Conservation (phyloP, 2,797 vertebrate species). For the Threskiornis aethiopicus region DNA sequence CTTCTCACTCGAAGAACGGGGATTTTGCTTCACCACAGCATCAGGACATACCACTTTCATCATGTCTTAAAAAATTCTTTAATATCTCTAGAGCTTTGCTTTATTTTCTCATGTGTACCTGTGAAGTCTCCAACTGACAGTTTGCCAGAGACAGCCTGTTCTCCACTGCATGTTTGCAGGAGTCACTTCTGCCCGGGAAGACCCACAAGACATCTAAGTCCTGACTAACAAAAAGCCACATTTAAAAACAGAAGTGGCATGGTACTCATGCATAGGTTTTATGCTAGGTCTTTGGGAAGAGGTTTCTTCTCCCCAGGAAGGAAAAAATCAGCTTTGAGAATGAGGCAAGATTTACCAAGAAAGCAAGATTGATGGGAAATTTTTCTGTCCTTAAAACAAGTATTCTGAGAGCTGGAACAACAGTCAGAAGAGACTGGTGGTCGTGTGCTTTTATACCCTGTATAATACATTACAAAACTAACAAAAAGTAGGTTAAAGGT, state of each 20-base stretch:
- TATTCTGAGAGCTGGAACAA: not conserved
- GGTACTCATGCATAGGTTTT: not conserved
- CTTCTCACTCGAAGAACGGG: not conserved
- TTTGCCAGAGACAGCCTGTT: not conserved
- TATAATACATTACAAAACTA: not conserved
- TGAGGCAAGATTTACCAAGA: not conserved
- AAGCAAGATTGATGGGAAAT: not conserved
- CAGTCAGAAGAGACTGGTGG: not conserved
- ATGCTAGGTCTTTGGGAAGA: not conserved
- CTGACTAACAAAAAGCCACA: not conserved
- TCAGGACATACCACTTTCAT: fast-evolving
- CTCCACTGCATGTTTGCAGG: not conserved
- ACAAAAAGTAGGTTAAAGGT: not conserved
- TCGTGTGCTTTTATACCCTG: not conserved
- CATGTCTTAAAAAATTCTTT: not conserved
- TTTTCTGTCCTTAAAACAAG: not conserved
- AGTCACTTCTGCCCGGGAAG: not conserved
- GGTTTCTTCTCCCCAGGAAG: not conserved
- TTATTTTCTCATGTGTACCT: not conserved
- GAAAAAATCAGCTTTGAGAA: not conserved
- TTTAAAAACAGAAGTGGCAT: not conserved
- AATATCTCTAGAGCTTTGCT: not conserved
- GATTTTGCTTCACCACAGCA: not conserved
- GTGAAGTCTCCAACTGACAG: not conserved
- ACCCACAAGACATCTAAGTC: not conserved